Evolutionary conservation across 2,888 invertebrate genomes (phyloP).

Genomic region (Lamellibrachia satsuma): DNA sequence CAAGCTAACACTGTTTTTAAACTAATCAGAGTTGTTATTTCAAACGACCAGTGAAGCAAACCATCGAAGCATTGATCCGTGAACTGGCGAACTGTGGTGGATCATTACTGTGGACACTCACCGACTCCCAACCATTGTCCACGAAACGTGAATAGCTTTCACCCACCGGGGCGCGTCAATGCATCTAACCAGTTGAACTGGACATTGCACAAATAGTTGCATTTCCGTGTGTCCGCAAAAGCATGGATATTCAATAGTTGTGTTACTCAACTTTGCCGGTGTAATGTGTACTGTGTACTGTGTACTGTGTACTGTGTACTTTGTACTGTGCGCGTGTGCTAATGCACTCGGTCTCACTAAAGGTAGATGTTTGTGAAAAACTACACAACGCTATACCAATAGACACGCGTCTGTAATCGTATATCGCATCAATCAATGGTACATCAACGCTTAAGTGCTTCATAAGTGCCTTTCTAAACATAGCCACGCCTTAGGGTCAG

Average conservation of each 20-base stretch:
- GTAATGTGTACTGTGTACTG: too few relatives aligned
- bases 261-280: background rate
- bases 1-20: background rate
- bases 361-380: background rate
- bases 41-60: background rate
- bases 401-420: background rate
- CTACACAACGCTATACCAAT: background rate
- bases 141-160: background rate
- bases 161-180: background rate
- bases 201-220: background rate
- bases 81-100: background rate
- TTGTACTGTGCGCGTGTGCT: background rate
- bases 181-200: background rate
- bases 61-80: background rate
- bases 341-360: background rate
- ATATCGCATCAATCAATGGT: constrained; percentile 9
- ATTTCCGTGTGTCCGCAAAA: background rate
- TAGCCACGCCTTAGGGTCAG: background rate
- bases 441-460: background rate
- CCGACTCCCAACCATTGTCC: background rate
- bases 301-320: too few relatives aligned
- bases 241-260: background rate
- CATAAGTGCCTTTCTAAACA: constrained; percentile 17
- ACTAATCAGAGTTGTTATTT: background rate
- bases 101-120: background rate